Percentiles rank a stretch among this genome's conserved stretches.
Evolutionary conservation across 2,888 invertebrate genomes (phyloP).

Genomic region (Philereme vetulata): DNA sequence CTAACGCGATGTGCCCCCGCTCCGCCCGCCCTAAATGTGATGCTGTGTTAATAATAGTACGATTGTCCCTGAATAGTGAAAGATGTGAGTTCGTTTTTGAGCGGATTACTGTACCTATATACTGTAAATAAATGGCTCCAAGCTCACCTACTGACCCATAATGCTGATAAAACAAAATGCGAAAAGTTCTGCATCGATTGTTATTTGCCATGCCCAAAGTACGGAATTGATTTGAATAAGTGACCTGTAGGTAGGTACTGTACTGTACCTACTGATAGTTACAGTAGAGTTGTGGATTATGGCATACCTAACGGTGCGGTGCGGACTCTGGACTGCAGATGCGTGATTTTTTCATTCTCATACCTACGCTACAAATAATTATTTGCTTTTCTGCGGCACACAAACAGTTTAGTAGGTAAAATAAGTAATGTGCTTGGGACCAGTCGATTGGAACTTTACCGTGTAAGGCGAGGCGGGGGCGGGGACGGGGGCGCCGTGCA

Average conservation of each 20-base stretch:
- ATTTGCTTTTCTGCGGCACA: not conserved
- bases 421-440: conserved; percentile 15
- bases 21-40: conserved; percentile 9
- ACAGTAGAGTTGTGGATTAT: too few species aligned
- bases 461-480: not conserved
- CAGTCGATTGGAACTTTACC: not conserved
- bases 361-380: too few species aligned
- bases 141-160: too few species aligned
- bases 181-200: not conserved
- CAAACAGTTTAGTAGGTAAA: not conserved
- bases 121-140: too few species aligned
- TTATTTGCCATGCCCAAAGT: not conserved
- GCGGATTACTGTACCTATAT: not conserved
- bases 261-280: too few species aligned
- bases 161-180: too few species aligned
- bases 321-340: too few species aligned
- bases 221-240: conserved; percentile 12
- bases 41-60: not conserved
- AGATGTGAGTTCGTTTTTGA: conserved; percentile 2
- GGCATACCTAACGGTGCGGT: too few species aligned
- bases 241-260: too few species aligned
- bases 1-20: not conserved
- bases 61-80: not conserved
- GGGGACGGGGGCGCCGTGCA: conserved; percentile 10
- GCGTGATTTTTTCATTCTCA: too few species aligned